Percentiles rank a stretch among this genome's conserved stretches.
phyloP scores from a whole-genome alignment of 2,113 vertebrate species.

The Colinus virginianus region DNA sequence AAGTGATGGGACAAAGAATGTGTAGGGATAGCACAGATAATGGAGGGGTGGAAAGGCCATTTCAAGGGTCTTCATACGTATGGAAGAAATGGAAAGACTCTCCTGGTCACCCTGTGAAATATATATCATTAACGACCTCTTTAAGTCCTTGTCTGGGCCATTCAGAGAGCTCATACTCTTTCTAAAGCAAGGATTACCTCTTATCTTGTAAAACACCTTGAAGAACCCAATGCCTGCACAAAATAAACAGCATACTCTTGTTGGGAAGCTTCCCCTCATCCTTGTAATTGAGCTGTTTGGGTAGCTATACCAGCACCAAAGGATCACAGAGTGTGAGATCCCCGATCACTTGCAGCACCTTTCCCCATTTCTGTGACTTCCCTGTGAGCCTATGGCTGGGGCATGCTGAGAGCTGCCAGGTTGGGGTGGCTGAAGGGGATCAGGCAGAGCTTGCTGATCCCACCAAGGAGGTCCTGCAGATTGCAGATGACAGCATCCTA shows the following conservation, averaged over 20 bases:
- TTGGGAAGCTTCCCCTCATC: not conserved
- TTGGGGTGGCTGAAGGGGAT: rapidly evolving
- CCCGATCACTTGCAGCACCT: not conserved
- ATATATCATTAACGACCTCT: rapidly evolving
- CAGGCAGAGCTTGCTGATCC: not conserved
- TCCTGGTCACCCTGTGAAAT: not conserved
- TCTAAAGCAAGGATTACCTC: not conserved
- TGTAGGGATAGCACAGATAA: rapidly evolving
- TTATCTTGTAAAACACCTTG: not conserved
- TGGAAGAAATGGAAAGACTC: not conserved
- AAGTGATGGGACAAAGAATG: not conserved
- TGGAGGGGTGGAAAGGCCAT: not conserved
- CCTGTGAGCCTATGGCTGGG: not conserved
- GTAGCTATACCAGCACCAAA: rapidly evolving
- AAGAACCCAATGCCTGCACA: rapidly evolving
- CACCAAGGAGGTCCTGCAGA: not conserved
- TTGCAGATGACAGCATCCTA: not conserved
- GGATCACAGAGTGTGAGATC: not conserved
- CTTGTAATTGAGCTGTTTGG: not conserved
- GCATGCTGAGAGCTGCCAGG: not conserved
- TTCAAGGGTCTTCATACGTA: not conserved
- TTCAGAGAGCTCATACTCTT: not conserved
- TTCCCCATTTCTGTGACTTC: not conserved
- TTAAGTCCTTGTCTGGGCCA: not conserved
- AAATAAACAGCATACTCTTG: not conserved